These are phyloP conservation scores for Caenorhabditis imperialis DNA, from an alignment of 2,888 invertebrate species.

Conservation along the genomic window DNA sequence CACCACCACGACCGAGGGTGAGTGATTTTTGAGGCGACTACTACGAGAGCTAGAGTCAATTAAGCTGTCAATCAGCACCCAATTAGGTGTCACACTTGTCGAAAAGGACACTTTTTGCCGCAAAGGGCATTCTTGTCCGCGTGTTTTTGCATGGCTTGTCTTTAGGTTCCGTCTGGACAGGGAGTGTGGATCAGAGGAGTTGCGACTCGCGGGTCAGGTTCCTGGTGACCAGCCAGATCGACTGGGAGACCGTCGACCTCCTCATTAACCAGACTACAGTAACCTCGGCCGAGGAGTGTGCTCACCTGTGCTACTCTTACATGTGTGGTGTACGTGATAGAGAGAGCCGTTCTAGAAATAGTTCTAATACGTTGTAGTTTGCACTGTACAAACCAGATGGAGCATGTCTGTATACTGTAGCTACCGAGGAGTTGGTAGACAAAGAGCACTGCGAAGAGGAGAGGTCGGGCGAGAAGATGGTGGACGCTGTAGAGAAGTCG, in stretches of 20 bases:
- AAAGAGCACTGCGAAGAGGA: constrained; percentile 48
- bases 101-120: constrained; percentile 27
- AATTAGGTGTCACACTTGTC: constrained; percentile 43
- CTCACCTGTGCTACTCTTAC: constrained; percentile 59
- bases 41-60: constrained; percentile 26
- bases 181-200: constrained; percentile 17
- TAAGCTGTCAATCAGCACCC: constrained; percentile 46
- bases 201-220: constrained; percentile 29
- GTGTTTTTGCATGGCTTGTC: constrained; percentile 41
- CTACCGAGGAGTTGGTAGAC: constrained; percentile 66
- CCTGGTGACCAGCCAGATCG: constrained; percentile 54
- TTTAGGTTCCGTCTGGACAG: constrained; percentile 19
- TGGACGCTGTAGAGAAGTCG: constrained; percentile 41
- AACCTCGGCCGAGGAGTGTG: constrained; percentile 63
- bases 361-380: constrained; percentile 54
- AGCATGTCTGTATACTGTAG: constrained; percentile 64
- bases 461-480: constrained; percentile 36
- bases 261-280: constrained; percentile 64
- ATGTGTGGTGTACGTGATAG: constrained; percentile 64
- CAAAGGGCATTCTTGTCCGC: constrained; percentile 20
- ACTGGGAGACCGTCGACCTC: constrained; percentile 66
- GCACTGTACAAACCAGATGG: constrained; percentile 62
- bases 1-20: constrained; percentile 41
- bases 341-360: neutral
- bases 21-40: constrained; percentile 31